Base-by-base conservation (phyloP, 1,140 invertebrate species). In the Neodiprion lecontei region DNA sequence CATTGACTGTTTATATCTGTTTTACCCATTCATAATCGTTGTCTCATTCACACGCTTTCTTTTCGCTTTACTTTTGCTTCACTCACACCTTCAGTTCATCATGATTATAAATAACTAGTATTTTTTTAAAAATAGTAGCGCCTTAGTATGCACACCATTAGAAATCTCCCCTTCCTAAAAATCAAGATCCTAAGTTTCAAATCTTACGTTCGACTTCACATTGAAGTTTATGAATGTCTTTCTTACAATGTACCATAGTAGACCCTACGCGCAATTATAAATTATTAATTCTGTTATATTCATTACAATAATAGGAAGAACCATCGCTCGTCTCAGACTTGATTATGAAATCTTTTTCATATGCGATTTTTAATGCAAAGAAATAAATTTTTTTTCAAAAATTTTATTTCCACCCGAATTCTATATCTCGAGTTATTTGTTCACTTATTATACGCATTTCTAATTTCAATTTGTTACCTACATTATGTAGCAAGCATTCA, bases 231-330 rank as follows among this genome's bases (percentile, higher is more conserved):
- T 74, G 72, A 73, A 72, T 76, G 67, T 71, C 67, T 48, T 74
- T 68, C 70, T 17, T 74, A 67, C 49, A 72, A 78, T 80, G 76
- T 76, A 77, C 79, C 77, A 71, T 78, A 79, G 77, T 75, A 78
- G 73, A 69, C 73, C 77, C 77, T 80, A 79, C 74, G 79, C 75
- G 78, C 77, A 82, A 75, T 82, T 83, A 82, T 82, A 83, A 82
- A 81, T 83, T 80, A 82, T 76, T 80, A 81, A 77, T 77, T 81
- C 75, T 81, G 76, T 79, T 80, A 78, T 76, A 79, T 76, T 77
- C 75, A 68, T 81, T 80, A 81, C 71, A 79, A 79, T 80, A 79
- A 76, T 81, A 82, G 81, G 80, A 83, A 82, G 80, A 82, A 78
- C 78, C 75, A 71, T 74, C 66, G 76, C 74, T 69, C 75, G 21